Evolutionary conservation across 92 coral and sea anemone species (phyloP).

Genomic region (Porites lobata): DNA sequence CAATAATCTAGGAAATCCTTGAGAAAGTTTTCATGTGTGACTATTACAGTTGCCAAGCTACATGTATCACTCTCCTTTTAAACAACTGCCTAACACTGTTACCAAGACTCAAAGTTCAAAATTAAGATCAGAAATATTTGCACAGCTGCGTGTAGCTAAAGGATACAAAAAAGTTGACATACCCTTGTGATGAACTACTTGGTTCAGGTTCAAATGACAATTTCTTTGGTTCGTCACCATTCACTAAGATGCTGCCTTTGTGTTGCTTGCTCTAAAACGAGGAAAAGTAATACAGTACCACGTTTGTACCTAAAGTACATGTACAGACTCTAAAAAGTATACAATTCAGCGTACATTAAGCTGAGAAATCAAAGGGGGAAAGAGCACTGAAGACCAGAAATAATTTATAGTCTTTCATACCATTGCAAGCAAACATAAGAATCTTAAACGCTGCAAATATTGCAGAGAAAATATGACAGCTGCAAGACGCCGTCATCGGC

Average conservation of each 20-base stretch:
- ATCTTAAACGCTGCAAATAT: conserved; percentile 7
- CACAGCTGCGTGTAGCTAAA: no score
- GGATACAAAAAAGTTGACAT: background rate
- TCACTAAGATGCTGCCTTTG: conserved; percentile 8
- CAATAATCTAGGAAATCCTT: no score
- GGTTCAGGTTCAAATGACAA: conserved; percentile 14
- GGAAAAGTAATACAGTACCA: background rate
- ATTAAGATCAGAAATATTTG: no score
- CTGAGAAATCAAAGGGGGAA: background rate
- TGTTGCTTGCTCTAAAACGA: conserved; percentile 15
- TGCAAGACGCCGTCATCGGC: conserved; percentile 13
- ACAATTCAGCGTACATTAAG: background rate
- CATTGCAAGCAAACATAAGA: conserved; percentile 37
- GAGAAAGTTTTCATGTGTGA: no score
- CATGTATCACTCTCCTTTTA: no score
- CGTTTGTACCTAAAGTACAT: background rate
- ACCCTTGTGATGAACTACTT: conserved; percentile 12
- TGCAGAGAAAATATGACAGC: background rate
- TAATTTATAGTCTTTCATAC: background rate
- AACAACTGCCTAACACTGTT: no score
- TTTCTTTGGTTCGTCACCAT: conserved; percentile 8
- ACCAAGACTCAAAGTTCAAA: no score
- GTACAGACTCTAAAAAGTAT: background rate
- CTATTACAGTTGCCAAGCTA: no score
- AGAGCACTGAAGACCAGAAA: background rate